These are phyloP conservation scores for Distichodus sexfasciatus DNA, from an alignment of 2,797 vertebrate genomes.

Conservation along the genomic window DNA sequence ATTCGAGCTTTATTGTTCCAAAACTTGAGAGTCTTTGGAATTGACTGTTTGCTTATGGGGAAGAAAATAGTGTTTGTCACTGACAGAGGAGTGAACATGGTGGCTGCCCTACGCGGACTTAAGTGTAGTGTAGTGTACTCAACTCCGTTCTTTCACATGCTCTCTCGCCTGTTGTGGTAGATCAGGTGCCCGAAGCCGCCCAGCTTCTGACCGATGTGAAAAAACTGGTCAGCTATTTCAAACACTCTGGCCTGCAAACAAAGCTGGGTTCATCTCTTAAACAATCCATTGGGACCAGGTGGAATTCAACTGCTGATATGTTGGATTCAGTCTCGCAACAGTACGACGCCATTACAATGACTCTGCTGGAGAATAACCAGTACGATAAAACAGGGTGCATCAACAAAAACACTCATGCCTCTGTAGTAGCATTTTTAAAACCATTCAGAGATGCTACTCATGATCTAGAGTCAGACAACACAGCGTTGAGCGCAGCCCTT, in stretches of 20 bases:
- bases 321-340: conserved; percentile 31
- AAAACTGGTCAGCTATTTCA: conserved; percentile 18
- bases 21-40: conserved; percentile 20
- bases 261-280: conserved; percentile 17
- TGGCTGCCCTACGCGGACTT: background rate
- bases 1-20: conserved; percentile 7
- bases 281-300: conserved; percentile 24
- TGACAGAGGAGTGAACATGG: conserved; percentile 18
- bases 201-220: conserved; percentile 6
- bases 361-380: conserved; percentile 23
- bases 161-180: background rate
- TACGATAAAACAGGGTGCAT: conserved; percentile 2
- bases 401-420: background rate
- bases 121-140: too few relatives aligned
- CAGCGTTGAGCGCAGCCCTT: background rate
- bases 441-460: conserved; percentile 22
- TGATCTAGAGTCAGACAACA: conserved; percentile 6
- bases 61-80: conserved; percentile 15
- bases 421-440: conserved; percentile 10
- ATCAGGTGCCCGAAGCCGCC: background rate
- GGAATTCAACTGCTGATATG: conserved; percentile 34
- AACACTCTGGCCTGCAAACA: conserved; percentile 2
- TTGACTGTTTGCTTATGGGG: background rate
- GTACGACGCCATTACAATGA: conserved; percentile 11
- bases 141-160: conserved; percentile 13